These are phyloP conservation scores for Chouioia cunea DNA, from an alignment of 2,888 invertebrate species.

Conservation along the genomic window DNA sequence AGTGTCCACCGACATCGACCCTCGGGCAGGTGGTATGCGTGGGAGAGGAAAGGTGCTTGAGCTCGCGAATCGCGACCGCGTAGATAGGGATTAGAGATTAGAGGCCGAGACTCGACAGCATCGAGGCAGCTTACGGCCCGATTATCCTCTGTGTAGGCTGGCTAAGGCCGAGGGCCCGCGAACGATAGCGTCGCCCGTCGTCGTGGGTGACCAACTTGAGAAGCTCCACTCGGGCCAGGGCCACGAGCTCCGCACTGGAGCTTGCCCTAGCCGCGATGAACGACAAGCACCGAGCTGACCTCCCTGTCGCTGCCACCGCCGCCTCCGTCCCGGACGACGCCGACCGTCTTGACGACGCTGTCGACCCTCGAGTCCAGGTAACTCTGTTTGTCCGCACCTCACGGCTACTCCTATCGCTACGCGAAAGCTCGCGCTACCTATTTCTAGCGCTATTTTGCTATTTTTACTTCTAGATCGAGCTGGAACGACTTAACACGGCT, in stretches of 20 bases:
- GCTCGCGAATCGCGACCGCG: constrained; percentile 1
- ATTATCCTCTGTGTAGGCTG: too few relatives aligned
- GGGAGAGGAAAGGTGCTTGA: constrained; percentile 43
- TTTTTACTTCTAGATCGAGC: constrained; percentile 76
- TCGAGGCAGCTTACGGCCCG: too few relatives aligned
- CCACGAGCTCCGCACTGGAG: too few relatives aligned
- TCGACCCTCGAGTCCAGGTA: constrained; percentile 87
- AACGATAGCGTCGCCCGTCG: too few relatives aligned
- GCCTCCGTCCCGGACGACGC: constrained; percentile 54
- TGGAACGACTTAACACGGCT: constrained; percentile 89
- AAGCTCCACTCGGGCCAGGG: too few relatives aligned
- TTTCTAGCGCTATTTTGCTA: neutral
- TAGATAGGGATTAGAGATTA: constrained; percentile 17
- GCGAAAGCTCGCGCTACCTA: neutral
- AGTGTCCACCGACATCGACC: neutral
- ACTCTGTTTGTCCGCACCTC: constrained; percentile 58
- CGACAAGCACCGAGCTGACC: too few relatives aligned
- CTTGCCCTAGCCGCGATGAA: too few relatives aligned
- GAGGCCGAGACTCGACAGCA: constrained; percentile 13
- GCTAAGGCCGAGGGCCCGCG: too few relatives aligned
- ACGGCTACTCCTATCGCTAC: neutral
- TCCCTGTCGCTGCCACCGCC: constrained; percentile 8
- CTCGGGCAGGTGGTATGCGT: constrained; percentile 56
- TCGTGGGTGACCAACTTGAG: too few relatives aligned
- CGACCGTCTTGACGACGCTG: constrained; percentile 72